phyloP scores from a whole-genome alignment of 2,113 vertebrate species.

The Fregetta grallaria region DNA sequence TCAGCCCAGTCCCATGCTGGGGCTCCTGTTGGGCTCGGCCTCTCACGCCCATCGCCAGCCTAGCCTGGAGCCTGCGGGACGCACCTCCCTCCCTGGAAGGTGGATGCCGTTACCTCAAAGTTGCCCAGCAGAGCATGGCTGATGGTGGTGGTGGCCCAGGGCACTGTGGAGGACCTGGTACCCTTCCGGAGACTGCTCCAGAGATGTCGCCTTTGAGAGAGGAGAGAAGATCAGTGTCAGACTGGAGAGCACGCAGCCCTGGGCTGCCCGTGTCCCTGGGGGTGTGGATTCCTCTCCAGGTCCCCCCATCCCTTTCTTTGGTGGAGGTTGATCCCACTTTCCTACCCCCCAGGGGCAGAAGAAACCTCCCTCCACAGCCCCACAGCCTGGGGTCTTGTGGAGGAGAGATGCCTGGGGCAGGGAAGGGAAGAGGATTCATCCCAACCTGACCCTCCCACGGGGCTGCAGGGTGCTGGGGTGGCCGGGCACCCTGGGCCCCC shows the following conservation, averaged over 20 bases:
- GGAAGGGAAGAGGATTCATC: no score
- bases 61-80: background rate
- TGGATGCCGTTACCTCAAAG: conserved; percentile 85
- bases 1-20: background rate
- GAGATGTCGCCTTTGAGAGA: conserved; percentile 79
- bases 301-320: background rate
- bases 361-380: background rate
- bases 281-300: background rate
- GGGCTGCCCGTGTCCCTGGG: background rate
- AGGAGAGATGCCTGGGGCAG: background rate
- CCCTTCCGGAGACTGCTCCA: conserved; percentile 78
- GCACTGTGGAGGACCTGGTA: conserved; percentile 63
- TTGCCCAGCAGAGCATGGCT: conserved; percentile 93
- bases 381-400: background rate
- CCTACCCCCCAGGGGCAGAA: background rate
- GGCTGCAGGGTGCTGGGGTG: background rate
- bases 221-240: background rate
- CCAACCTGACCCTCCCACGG: background rate
- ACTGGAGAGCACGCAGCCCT: background rate
- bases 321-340: background rate
- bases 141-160: conserved; percentile 82
- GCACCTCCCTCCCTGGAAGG: background rate
- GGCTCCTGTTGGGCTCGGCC: background rate
- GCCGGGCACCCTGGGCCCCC: no score
- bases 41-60: fast-evolving